Evolutionary conservation across 2,888 invertebrate species (phyloP).

Genomic region (Melanostoma scalare): DNA sequence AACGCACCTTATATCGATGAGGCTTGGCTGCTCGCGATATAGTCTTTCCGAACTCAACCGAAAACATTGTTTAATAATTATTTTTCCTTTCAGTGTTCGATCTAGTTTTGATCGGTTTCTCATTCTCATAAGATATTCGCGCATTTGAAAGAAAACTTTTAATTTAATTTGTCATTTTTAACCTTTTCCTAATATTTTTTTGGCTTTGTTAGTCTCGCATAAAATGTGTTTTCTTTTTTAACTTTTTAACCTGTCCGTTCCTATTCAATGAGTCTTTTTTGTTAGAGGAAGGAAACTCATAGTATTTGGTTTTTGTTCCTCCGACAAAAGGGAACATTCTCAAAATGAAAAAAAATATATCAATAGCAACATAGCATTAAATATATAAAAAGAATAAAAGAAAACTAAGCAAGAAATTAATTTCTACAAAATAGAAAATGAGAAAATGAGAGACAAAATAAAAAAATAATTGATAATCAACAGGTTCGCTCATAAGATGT

Average conservation of each 20-base stretch:
- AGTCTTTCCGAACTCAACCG: no score
- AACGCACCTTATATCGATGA: no score
- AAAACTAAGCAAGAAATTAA: slow-evolving; percentile 33
- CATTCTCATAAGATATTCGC: no score
- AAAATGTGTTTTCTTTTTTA: no score
- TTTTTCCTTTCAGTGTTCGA: no score
- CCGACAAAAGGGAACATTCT: slow-evolving; percentile 18
- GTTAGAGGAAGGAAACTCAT: slow-evolving; percentile 2
- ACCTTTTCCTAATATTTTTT: neutral
- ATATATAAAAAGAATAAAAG: slow-evolving; percentile 22
- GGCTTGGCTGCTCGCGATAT: no score
- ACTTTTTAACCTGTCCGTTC: neutral
- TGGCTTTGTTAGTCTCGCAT: slow-evolving; percentile 1
- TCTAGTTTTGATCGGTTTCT: no score
- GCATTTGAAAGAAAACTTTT: no score
- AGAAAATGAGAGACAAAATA: slow-evolving; percentile 16
- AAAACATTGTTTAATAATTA: no score
- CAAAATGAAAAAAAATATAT: slow-evolving; percentile 30
- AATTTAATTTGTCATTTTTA: no score
- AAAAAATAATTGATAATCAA: slow-evolving; percentile 34
- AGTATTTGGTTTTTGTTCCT: slow-evolving; percentile 9
- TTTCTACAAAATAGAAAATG: slow-evolving; percentile 23
- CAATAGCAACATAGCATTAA: slow-evolving; percentile 56
- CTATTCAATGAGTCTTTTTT: neutral
- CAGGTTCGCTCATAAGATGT: slow-evolving; percentile 43